Evolutionary conservation across 1,140 invertebrate genomes (phyloP).

Genomic region (Lasaia peninsularis): DNA sequence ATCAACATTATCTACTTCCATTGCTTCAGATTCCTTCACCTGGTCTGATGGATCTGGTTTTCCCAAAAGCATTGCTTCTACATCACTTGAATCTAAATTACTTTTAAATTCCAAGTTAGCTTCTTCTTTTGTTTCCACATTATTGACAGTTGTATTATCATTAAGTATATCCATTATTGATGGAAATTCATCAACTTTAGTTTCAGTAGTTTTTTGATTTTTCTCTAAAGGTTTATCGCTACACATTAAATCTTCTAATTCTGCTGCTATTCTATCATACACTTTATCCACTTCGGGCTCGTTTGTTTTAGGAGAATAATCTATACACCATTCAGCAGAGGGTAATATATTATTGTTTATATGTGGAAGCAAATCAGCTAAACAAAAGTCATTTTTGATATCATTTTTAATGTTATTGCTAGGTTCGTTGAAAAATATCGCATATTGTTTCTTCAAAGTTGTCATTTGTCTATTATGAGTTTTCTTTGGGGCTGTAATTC

Average conservation of each 20-base stretch:
- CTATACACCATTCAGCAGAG: conserved; percentile 67
- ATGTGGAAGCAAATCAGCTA: conserved; percentile 52
- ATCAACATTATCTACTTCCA: conserved; percentile 53
- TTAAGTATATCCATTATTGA: conserved; percentile 76
- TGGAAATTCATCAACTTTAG: conserved; percentile 70
- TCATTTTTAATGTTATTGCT: conserved; percentile 43
- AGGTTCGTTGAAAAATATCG: conserved; percentile 60
- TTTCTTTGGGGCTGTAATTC: conserved; percentile 34
- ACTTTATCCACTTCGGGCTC: conserved; percentile 67
- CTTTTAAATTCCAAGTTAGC: conserved; percentile 47
- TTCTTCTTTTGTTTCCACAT: conserved; percentile 39
- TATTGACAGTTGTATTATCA: conserved; percentile 49
- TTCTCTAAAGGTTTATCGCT: conserved; percentile 47
- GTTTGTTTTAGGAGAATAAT: conserved; percentile 61
- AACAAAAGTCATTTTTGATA: conserved; percentile 37
- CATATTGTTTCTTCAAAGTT: conserved; percentile 52
- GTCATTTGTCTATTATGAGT: conserved; percentile 29
- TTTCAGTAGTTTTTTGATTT: conserved; percentile 29
- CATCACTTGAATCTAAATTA: conserved; percentile 61
- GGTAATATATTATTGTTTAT: conserved; percentile 60
- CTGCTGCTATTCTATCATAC: conserved; percentile 73
- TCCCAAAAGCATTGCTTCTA: conserved; percentile 68
- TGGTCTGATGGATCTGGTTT: conserved; percentile 35
- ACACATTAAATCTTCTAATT: conserved; percentile 72
- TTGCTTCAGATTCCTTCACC: conserved; percentile 36